phyloP scores from a whole-genome alignment of 2,888 invertebrate species.

The Hydriomena furcata region DNA sequence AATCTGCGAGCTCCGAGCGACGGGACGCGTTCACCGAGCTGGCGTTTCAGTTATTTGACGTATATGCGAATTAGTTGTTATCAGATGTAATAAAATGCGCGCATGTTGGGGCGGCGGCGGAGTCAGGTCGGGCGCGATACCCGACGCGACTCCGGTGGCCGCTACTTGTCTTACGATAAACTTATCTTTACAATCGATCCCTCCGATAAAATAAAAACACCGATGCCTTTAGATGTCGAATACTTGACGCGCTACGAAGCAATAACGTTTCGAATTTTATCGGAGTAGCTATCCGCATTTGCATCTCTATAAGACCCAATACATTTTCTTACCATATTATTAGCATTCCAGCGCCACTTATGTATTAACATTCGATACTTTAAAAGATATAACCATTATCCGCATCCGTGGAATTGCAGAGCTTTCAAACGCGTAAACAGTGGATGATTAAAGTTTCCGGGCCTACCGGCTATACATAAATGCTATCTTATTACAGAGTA shows the following conservation, averaged over 20 bases:
- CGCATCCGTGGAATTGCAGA: constrained; percentile 16
- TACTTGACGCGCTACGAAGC: constrained; percentile 73
- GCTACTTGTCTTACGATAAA: constrained; percentile 82
- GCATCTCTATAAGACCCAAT: constrained; percentile 74
- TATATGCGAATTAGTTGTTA: constrained; percentile 76
- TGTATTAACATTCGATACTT: constrained; percentile 40
- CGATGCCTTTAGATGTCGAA: constrained; percentile 65
- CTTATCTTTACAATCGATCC: constrained; percentile 82
- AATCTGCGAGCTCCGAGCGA: constrained; percentile 36
- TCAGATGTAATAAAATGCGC: constrained; percentile 80
- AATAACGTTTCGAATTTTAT: constrained; percentile 77
- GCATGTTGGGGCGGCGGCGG: constrained; percentile 51
- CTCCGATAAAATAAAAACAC: constrained; percentile 76
- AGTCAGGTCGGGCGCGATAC: constrained; percentile 42
- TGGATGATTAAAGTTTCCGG: constrained; percentile 26
- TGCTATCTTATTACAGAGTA: constrained; percentile 26
- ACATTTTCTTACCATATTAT: constrained; percentile 73
- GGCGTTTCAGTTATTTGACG: constrained; percentile 74
- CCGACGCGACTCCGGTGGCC: constrained; percentile 68
- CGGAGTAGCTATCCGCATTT: constrained; percentile 69
- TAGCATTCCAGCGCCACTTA: constrained; percentile 64
- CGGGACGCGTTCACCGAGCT: constrained; percentile 37
- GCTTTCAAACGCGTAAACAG: constrained; percentile 25
- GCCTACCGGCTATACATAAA: constrained; percentile 21
- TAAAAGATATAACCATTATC: constrained; percentile 11